Conservation (phyloP, 1,140 invertebrate species). For the Papilio aristodemus region DNA sequence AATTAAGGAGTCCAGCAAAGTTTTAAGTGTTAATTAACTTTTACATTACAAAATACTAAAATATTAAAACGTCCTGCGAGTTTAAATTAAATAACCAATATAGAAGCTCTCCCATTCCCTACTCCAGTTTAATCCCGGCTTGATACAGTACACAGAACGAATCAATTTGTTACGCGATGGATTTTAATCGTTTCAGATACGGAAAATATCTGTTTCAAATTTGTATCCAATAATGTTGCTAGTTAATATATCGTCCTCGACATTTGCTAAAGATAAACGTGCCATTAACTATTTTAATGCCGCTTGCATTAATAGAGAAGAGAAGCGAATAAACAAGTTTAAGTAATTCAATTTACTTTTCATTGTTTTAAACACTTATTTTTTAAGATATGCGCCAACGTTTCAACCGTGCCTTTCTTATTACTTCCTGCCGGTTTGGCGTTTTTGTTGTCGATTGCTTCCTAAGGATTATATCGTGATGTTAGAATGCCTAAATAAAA, state of each 20-base stretch:
- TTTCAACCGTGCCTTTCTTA: no score
- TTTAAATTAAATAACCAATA: not conserved
- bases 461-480: no score
- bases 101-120: not conserved
- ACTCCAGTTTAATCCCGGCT: not conserved
- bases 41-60: no score
- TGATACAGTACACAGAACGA: slow-evolving; percentile 25
- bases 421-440: no score
- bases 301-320: not conserved
- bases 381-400: no score
- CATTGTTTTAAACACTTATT: no score
- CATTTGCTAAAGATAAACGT: slow-evolving; percentile 14
- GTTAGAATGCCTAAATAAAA: no score
- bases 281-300: slow-evolving; percentile 19
- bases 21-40: no score
- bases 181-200: slow-evolving; percentile 32
- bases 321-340: not conserved
- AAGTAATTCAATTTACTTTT: not conserved
- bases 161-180: slow-evolving; percentile 22
- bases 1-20: no score
- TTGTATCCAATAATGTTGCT: slow-evolving; percentile 25
- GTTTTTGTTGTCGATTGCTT: no score
- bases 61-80: no score
- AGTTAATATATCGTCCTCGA: slow-evolving; percentile 15
- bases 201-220: slow-evolving; percentile 14